phyloP scores from a whole-genome alignment of 2,888 invertebrate genomes.

The Amphipyra berbera region DNA sequence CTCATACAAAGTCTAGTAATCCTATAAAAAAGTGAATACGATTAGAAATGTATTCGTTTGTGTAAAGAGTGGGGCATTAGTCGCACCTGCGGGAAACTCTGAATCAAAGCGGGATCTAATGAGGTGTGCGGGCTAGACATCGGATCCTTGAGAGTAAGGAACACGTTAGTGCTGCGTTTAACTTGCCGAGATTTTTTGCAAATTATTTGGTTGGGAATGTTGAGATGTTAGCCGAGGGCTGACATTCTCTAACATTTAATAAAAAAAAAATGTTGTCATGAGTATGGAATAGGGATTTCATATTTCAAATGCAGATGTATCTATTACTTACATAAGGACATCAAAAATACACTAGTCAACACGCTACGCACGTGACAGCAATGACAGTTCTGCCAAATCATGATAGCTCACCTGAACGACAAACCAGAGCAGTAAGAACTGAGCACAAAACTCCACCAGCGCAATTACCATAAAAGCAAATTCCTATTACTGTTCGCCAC shows the following conservation, averaged over 20 bases:
- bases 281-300: too few relatives aligned
- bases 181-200: background rate
- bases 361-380: too few relatives aligned
- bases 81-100: constrained; percentile 66
- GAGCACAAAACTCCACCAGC: constrained; percentile 1
- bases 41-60: constrained; percentile 69
- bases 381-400: background rate
- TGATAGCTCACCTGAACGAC: background rate
- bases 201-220: background rate
- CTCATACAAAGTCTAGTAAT: background rate
- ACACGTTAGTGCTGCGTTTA: constrained; percentile 51
- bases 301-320: too few relatives aligned
- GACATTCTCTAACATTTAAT: too few relatives aligned
- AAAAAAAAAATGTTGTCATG: too few relatives aligned
- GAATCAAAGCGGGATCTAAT: constrained; percentile 81
- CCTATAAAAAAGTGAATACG: constrained; percentile 50
- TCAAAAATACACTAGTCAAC: too few relatives aligned
- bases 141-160: constrained; percentile 67
- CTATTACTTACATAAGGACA: too few relatives aligned
- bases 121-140: constrained; percentile 75
- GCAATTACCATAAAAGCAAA: constrained; percentile 45
- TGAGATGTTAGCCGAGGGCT: too few relatives aligned
- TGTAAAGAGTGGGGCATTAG: constrained; percentile 67
- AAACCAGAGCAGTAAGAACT: background rate
- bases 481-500: constrained; percentile 44